Evolutionary conservation across 2,797 vertebrate species (phyloP).

Genomic region (Cephalopachus bancanus): DNA sequence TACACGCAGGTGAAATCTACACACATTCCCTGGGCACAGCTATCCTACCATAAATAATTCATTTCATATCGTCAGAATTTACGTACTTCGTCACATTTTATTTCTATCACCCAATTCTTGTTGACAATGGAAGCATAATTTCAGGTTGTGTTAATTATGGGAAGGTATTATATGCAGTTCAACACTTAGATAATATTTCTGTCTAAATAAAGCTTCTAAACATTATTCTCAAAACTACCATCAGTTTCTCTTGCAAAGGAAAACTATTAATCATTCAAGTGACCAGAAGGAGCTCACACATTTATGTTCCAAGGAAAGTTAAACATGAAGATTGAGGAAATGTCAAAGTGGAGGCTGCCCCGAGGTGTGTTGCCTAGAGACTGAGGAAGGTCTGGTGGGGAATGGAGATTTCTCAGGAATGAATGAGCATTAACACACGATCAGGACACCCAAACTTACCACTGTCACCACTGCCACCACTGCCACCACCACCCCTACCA

Average conservation of each 20-base stretch:
- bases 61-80: neutral
- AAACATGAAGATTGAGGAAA: neutral
- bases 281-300: neutral
- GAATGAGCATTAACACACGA: fast-evolving
- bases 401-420: neutral
- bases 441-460: fast-evolving
- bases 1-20: neutral
- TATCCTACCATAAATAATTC: neutral
- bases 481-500: neutral
- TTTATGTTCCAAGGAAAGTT: neutral
- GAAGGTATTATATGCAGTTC: neutral
- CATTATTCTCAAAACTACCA: neutral
- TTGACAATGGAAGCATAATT: neutral
- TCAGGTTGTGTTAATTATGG: neutral
- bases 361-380: fast-evolving
- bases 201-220: neutral
- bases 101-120: neutral
- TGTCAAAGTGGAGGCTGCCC: fast-evolving
- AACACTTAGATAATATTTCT: neutral
- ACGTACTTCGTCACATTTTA: neutral
- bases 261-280: neutral
- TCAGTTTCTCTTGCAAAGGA: neutral
- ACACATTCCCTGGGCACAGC: neutral
- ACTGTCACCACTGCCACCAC: no score
- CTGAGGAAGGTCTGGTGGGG: no score